Base-by-base conservation (phyloP, 2,113 vertebrate genomes). In the Neolamprologus modestus region DNA sequence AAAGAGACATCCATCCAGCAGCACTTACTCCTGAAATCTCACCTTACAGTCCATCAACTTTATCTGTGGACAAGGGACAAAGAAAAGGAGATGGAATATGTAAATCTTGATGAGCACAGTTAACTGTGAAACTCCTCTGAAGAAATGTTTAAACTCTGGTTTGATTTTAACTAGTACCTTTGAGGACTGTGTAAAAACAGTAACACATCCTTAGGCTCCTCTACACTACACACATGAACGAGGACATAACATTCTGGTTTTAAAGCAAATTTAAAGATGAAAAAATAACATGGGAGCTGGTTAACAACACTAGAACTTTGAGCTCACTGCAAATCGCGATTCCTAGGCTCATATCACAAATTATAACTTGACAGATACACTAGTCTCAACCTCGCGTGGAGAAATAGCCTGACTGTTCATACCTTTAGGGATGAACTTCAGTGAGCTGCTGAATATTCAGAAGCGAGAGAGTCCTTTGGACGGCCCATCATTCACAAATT, bases 361-460 rank as follows among this genome's bases (percentile, higher is more conserved):
- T 50, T 13, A 50, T 78, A 78, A 50, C 26, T 78, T 78, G 33
- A 78, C 10, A 50, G 10, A 0, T 50, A 28, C 14, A 76, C 40
- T 28, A 78, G 24, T 31, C 37, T 47, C 42, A 78, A 50, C 17
- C 42, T 76, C 4, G 6, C 1, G 42, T 76, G 71, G 42, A 31
- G 9, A 31, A 11, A 76, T 76, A 47, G 24, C 14, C 14, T 19
- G 42, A 28, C 21, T 50, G 45, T 78, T 78, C 4, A 4, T 88
- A 99, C 98, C 98, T 98, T 98, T 98, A 2, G 98, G 96, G 96
- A 99, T 0, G 86, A 99, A 99, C 91, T 97, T 98, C 89, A 99
- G 96, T 21, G 98, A 98, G 97, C 95, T 98, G 96, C 98, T 99
- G 90, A 99, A 99, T 97, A 99, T 99, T 99, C 98, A 99, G 95